These are phyloP conservation scores for Heterohyrax brucei DNA, from an alignment of 2,797 vertebrate species.

Conservation along the genomic window DNA sequence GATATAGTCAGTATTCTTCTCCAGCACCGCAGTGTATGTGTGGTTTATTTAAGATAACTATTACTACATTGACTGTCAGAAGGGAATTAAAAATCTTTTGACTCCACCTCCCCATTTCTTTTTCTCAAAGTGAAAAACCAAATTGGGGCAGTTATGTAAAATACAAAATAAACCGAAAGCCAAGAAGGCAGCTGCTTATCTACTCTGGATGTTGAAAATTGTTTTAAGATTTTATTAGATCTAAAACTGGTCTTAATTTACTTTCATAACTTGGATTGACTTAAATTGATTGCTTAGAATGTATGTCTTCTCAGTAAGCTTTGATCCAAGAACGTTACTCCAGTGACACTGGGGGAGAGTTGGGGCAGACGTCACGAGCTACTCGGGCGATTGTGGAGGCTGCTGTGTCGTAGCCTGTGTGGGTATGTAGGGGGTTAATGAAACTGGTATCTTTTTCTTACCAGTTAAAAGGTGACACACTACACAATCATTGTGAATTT, in stretches of 20 bases:
- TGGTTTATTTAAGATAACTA: conserved; percentile 37
- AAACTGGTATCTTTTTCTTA: conserved; percentile 12
- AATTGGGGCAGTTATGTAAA: conserved; percentile 61
- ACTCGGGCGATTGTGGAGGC: not conserved
- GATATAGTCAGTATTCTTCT: no score
- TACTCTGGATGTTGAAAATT: conserved; percentile 6
- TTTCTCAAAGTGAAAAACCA: conserved; percentile 27
- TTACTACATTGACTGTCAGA: conserved; percentile 6
- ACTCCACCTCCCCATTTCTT: not conserved
- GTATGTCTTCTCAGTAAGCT: not conserved
- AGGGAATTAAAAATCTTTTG: not conserved
- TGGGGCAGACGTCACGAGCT: not conserved
- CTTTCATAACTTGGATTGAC: conserved; percentile 15
- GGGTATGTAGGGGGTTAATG: not conserved
- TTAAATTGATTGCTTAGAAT: conserved; percentile 31
- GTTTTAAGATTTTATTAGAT: conserved; percentile 37
- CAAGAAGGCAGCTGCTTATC: not conserved
- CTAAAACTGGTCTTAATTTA: conserved; percentile 5
- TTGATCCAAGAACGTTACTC: conserved; percentile 14
- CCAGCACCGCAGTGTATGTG: not conserved
- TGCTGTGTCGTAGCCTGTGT: conserved; percentile 5
- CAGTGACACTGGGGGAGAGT: not conserved
- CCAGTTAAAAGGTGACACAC: not conserved
- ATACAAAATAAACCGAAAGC: not conserved
- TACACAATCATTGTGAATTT: not conserved